These are phyloP conservation scores for Leptinotarsa undecemlineata DNA, from an alignment of 1,140 invertebrate genomes.

Conservation along the genomic window DNA sequence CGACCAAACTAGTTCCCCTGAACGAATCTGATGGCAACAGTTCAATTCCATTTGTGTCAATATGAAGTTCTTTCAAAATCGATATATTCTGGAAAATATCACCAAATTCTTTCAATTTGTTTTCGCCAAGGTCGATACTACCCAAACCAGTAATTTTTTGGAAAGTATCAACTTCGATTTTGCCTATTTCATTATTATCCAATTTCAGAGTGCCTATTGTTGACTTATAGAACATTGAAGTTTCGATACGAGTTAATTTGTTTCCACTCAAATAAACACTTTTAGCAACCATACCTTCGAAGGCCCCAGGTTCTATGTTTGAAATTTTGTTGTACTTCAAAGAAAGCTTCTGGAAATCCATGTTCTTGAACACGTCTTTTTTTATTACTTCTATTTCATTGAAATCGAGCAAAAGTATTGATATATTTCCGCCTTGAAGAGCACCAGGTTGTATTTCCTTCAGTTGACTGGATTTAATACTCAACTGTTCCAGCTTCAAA, in stretches of 20 bases:
- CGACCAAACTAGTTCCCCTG: neutral
- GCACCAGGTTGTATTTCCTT: conserved; percentile 15
- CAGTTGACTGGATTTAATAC: neutral
- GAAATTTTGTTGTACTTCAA: conserved; percentile 5
- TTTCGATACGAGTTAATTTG: neutral
- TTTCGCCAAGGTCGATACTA: neutral
- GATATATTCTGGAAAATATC: neutral
- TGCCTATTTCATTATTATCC: neutral
- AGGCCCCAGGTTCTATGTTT: neutral
- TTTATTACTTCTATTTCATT: conserved; percentile 2
- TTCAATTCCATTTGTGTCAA: neutral
- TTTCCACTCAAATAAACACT: neutral
- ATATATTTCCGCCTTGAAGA: neutral
- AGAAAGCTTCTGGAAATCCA: neutral
- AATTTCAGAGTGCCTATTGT: neutral
- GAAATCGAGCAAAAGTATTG: neutral
- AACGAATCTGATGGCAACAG: neutral
- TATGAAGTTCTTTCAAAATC: neutral
- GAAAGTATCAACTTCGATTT: conserved; percentile 11
- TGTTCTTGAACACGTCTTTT: conserved; percentile 1
- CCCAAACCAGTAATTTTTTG: neutral
- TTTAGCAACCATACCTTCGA: neutral
- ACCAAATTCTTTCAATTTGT: neutral
- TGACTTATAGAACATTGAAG: neutral
- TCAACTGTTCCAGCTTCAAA: neutral